Base-by-base conservation (phyloP, 2,113 vertebrate genomes). In the Lichenostomus cassidix region DNA sequence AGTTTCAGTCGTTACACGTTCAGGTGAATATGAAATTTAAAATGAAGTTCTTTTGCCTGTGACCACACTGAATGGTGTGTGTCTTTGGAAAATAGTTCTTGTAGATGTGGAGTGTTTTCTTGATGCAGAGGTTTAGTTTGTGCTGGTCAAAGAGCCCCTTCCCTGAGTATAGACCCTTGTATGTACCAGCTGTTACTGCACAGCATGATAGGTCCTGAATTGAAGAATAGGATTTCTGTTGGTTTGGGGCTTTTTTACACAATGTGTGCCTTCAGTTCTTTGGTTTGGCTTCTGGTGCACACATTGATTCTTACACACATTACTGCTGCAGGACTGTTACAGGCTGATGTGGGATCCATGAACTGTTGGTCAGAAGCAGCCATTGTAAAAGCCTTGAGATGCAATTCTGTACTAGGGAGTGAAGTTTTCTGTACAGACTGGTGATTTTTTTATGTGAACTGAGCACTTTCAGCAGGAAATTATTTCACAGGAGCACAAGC, bases 221-320 rank as follows among this genome's bases (percentile, higher is more conserved):
- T 37, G 41, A 46, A 60, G 60, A 37, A 12, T 0, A 42, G 35
- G 5, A 4, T 9, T 44, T 67, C 25, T 44, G 12, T 25, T 44
- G 20, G 14, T 63, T 86, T 62, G 9, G 37, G 15, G 9, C 7
- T 13, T 60, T 58, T 74, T 49, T 22, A 42, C 13, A 12, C 28
- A 39, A 47, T 4, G 1, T 15, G 8, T 82, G 10, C 29, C 56
- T 82, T 29, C 5, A 12, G 0, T 67, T 60, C 37, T 53, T 71
- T 28, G 44, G 7, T 55, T 87, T 80, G 13, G 9, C 20, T 76
- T 49, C 31, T 29, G 28, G 0, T 46, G 18, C 39, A 70, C 33
- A 6, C 16, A 3, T 1, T 50, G 39, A 17, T 50, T 50, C 70
- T 92, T 78, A 14, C 27, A 39, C 29, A 0, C 2, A 0, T 78